A percentile compares a stretch with the other conserved stretches of the same genome.
Evolutionary conservation across 2,113 vertebrate species (phyloP).

Genomic region (Glaucidium brasilianum): DNA sequence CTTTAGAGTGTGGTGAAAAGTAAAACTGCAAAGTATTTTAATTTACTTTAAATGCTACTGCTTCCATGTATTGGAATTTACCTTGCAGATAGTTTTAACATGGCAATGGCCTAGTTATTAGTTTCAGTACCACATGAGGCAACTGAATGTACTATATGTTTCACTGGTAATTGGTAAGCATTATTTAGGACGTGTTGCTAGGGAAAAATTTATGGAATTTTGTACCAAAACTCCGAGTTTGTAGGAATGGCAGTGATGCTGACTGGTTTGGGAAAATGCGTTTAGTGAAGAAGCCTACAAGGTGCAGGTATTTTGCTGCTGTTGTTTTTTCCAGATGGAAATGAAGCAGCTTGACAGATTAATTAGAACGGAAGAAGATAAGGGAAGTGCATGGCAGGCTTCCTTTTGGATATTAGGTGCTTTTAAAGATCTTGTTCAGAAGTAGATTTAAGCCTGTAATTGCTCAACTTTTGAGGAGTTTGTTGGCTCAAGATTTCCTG

Average conservation of each 20-base stretch:
- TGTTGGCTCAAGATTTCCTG: neutral
- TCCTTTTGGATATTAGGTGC: neutral
- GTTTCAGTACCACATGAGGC: neutral
- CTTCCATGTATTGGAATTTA: neutral
- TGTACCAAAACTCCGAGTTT: neutral
- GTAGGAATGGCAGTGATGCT: neutral
- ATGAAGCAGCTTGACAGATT: neutral
- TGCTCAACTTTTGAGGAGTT: neutral
- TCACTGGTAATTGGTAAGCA: neutral
- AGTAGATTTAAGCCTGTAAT: neutral
- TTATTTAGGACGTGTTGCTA: neutral
- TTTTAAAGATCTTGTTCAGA: neutral
- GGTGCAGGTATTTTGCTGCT: neutral
- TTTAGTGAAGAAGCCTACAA: neutral
- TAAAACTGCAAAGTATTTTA: neutral
- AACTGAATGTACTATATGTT: neutral
- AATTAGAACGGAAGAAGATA: neutral
- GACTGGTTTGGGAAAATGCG: neutral
- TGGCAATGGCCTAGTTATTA: neutral
- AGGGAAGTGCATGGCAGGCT: neutral
- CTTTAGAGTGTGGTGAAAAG: neutral
- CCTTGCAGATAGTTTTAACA: neutral
- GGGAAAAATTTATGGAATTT: neutral
- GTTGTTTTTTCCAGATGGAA: neutral
- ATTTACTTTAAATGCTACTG: neutral